Percentiles rank a stretch among this genome's conserved stretches.
Evolutionary conservation across 2,797 vertebrate genomes (phyloP).

Genomic region (Hypotaenidia philippensis): DNA sequence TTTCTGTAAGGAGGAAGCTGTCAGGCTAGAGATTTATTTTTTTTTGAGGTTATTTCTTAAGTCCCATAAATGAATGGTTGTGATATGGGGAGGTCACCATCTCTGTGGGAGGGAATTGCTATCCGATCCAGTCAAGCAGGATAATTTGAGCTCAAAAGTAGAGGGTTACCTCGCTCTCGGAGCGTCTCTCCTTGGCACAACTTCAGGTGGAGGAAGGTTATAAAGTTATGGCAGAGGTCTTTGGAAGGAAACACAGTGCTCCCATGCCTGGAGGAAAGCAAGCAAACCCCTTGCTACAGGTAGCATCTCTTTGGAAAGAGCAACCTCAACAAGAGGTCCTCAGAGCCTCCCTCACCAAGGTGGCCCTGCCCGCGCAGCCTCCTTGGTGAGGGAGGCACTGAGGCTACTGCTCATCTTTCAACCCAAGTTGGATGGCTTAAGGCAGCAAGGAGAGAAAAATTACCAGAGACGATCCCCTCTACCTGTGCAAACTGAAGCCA

Average conservation of each 20-base stretch:
- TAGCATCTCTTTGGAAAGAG: background rate
- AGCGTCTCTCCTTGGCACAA: background rate
- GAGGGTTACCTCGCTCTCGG: background rate
- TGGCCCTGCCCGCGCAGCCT: background rate
- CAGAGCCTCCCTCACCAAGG: no score
- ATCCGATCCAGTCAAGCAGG: background rate
- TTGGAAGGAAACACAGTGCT: background rate
- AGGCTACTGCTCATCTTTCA: background rate
- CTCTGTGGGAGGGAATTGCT: background rate
- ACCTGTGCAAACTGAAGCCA: conserved; percentile 31
- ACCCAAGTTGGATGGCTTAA: background rate
- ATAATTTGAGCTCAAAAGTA: background rate
- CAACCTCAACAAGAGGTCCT: background rate
- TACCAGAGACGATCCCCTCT: background rate
- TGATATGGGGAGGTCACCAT: background rate
- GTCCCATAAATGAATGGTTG: background rate
- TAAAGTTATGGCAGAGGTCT: background rate
- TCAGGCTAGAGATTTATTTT: background rate
- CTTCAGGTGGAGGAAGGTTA: background rate
- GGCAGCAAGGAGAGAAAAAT: background rate
- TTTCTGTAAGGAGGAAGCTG: conserved; percentile 5
- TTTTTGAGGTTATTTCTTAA: background rate
- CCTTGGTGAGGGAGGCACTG: no score
- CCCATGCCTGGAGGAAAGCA: background rate
- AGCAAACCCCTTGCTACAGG: background rate